A percentile compares a stretch with the other conserved stretches of the same genome.
Evolutionary conservation across 2,113 vertebrate species (phyloP).

Genomic region (Acrocephalus arundinaceus): DNA sequence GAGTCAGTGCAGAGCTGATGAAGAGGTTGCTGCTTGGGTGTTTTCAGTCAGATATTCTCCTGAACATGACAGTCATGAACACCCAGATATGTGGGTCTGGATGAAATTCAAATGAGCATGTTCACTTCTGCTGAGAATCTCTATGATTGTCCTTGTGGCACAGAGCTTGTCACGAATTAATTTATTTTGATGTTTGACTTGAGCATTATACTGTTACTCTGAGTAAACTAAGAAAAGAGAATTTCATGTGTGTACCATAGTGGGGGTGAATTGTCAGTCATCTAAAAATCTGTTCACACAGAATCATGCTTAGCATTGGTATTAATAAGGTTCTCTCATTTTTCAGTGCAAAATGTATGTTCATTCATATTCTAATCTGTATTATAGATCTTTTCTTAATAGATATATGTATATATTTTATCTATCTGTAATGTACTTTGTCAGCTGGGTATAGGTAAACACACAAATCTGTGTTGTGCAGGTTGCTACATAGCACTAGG

Average conservation of each 20-base stretch:
- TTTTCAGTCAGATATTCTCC: not conserved
- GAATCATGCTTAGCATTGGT: not conserved
- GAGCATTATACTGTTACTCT: not conserved
- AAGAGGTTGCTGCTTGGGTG: not conserved
- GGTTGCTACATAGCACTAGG: not conserved
- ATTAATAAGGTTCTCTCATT: not conserved
- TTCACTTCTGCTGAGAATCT: not conserved
- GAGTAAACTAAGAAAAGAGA: not conserved
- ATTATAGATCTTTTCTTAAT: not conserved
- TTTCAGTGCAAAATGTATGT: not conserved
- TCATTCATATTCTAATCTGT: not conserved
- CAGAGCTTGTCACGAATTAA: not conserved
- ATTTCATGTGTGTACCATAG: not conserved
- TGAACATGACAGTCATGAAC: not conserved
- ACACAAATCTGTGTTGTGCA: not conserved
- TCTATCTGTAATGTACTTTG: not conserved
- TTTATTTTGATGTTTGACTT: not conserved
- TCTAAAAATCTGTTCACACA: not conserved
- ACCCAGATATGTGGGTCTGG: not conserved
- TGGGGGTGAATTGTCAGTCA: not conserved
- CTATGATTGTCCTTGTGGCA: not conserved
- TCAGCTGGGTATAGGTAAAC: not conserved
- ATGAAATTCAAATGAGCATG: not conserved
- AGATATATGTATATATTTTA: not conserved
- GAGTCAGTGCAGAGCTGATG: not conserved